Evolutionary conservation across 2,888 invertebrate genomes (phyloP), one percentile per base, ranked within the genome.

Genomic region (Cantharis nigra): DNA sequence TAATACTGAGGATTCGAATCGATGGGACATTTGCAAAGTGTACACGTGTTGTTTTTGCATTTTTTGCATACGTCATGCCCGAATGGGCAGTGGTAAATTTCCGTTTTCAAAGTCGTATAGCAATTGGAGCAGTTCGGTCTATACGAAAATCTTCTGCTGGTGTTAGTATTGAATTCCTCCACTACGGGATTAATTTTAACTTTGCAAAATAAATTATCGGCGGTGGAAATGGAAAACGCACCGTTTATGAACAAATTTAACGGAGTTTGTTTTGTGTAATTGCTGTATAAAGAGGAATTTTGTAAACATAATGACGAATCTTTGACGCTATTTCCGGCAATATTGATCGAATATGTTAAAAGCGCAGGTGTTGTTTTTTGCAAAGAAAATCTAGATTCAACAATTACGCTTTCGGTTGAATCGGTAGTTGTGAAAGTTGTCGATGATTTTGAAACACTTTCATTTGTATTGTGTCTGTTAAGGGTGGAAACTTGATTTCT

Each of bases 11-110:
- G 81, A 26, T 81, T 79, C 16, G 77, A 81, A 20, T 81, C 83
- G 49, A 84, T 70, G 10, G 80, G 76, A 71, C 79, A 80, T 3
- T 82, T 79, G 76, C 86, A 86, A 14, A 83, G 75, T 14, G 74
- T 49, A 69, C 86, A 86, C 76, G 82, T 77, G 20, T 80, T 81
- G 10, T 77, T 79, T 79, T 82, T 85, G 72, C 85, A 86, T 11
- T 76, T 82, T 20, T 75, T 74, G 74, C 86, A 86, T 9, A 80
- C 72, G 7, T 75, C 65, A 72, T 86, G 86, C 2, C 85, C 84
- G 30, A 82, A 83, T 4, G 81, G 71, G 72, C 85, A 85, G 16
- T 81, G 69, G 62, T 80, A 83, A 20, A 78, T 77, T 11, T 81
- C 81, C 0, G 74, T 71, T 30, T 78, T 77, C 0, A 80, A 72